Percentiles rank a stretch among this genome's conserved stretches.
phyloP scores from a whole-genome alignment of 2,113 vertebrate species.

The Aleadryas rufinucha region DNA sequence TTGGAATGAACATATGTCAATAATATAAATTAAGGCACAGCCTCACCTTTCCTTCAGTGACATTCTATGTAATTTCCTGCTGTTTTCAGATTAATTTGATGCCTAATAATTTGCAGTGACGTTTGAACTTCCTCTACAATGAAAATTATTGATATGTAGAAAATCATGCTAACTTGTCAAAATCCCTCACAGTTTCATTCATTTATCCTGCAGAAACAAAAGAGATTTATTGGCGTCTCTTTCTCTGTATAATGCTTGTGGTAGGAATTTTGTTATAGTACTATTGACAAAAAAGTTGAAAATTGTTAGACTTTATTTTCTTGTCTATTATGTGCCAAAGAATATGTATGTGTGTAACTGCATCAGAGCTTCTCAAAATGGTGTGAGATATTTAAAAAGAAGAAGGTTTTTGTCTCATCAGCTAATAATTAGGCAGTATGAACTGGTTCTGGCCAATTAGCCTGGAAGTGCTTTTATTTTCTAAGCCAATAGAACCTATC shows the following conservation, averaged over 20 bases:
- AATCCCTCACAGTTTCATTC: neutral
- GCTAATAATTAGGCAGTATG: neutral
- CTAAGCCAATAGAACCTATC: neutral
- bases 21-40: neutral
- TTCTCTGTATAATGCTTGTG: neutral
- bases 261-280: neutral
- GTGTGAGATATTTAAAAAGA: neutral
- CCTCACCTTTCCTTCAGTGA: neutral
- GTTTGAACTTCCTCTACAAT: neutral
- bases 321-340: neutral
- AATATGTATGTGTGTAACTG: neutral
- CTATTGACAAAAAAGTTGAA: neutral
- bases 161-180: neutral
- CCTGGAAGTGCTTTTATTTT: neutral
- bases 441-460: constrained; percentile 14
- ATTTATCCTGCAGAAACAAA: neutral
- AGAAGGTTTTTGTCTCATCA: neutral
- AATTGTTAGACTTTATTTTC: neutral
- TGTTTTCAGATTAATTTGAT: neutral
- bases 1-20: neutral
- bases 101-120: neutral
- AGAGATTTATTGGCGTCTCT: neutral
- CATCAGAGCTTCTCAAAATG: neutral
- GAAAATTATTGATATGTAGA: neutral
- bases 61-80: neutral